Evolutionary conservation across 2,113 vertebrate species (phyloP).

Genomic region (Willisornis vidua): DNA sequence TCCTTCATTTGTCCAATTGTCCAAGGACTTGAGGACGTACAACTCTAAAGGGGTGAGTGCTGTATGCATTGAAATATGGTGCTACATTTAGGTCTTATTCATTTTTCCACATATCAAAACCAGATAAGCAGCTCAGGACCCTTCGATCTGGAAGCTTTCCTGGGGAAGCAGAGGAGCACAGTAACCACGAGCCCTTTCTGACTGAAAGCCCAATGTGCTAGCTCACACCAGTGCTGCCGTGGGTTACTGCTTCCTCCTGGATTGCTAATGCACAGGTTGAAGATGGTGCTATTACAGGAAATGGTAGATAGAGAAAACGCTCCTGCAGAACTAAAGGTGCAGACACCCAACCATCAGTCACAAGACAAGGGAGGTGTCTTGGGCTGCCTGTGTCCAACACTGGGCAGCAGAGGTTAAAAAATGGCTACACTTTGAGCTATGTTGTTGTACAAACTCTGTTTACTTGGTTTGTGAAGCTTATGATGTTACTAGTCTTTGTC

Average conservation of each 20-base stretch:
- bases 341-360: background rate
- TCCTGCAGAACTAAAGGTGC: background rate
- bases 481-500: background rate
- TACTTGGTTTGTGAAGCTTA: background rate
- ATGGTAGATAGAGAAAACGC: accelerated
- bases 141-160: background rate
- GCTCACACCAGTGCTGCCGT: background rate
- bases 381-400: background rate
- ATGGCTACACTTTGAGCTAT: background rate
- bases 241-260: background rate
- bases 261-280: background rate
- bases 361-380: background rate
- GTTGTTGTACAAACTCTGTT: background rate
- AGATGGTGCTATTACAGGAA: background rate
- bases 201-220: background rate
- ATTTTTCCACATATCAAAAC: background rate
- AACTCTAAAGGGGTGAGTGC: background rate
- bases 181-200: background rate
- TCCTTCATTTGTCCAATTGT: background rate
- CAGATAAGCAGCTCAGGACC: background rate
- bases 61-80: background rate
- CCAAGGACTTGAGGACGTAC: background rate
- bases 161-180: background rate
- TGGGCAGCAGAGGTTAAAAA: background rate
- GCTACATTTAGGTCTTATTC: background rate